These are phyloP conservation scores for Cosmorhoe ocellata DNA, from an alignment of 2,888 invertebrate genomes.

Conservation along the genomic window DNA sequence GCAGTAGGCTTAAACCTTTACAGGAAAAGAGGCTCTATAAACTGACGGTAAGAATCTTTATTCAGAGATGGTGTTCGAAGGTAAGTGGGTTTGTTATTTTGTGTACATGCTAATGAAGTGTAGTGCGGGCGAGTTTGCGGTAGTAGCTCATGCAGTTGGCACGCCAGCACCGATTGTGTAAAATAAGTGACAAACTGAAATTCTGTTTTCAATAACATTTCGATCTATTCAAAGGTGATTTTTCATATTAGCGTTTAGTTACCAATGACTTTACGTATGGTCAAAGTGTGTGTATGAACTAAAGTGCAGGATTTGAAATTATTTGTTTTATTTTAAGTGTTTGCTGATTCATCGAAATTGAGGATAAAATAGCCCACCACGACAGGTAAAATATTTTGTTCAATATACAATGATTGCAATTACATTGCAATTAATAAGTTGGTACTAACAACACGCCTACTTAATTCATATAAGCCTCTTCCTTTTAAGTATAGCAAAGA, in stretches of 20 bases:
- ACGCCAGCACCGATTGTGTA: constrained; percentile 68
- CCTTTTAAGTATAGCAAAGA: no score
- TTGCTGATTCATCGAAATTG: constrained; percentile 51
- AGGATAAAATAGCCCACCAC: constrained; percentile 52
- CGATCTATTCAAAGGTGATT: constrained; percentile 3
- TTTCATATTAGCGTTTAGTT: constrained; percentile 14
- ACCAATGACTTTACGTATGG: constrained; percentile 15
- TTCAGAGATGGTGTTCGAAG: constrained; percentile 37
- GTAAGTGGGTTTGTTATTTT: constrained; percentile 67
- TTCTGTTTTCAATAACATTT: constrained; percentile 20
- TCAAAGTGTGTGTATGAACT: constrained; percentile 19
- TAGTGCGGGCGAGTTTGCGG: constrained; percentile 75
- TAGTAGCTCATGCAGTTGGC: constrained; percentile 77
- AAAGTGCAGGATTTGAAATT: constrained; percentile 25
- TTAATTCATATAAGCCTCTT: no score
- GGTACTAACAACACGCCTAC: no score
- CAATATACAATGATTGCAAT: no score
- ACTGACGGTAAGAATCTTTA: constrained; percentile 42
- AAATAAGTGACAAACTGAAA: constrained; percentile 57
- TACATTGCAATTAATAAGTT: no score
- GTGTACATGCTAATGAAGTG: constrained; percentile 76
- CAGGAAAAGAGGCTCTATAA: constrained; percentile 46
- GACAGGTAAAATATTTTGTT: constrained; percentile 61
- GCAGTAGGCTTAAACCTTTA: constrained; percentile 32
- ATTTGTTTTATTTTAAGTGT: constrained; percentile 17